Evolutionary conservation across 2,797 vertebrate species (phyloP).

Genomic region (Echeneis naucrates): DNA sequence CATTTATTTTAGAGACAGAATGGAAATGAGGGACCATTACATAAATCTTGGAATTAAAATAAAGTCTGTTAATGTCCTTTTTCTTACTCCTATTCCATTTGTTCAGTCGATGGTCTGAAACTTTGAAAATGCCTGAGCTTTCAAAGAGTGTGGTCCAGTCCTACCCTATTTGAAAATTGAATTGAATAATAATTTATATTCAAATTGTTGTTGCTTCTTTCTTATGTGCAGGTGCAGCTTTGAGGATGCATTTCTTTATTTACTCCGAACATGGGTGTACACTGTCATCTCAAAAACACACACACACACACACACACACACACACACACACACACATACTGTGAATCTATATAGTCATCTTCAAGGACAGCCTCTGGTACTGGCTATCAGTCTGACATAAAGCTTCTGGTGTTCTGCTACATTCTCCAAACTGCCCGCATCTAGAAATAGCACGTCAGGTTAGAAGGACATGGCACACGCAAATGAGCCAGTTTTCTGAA

Average conservation of each 20-base stretch:
- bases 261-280: neutral
- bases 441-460: constrained; percentile 11
- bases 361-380: constrained; percentile 35
- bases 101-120: neutral
- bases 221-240: too few species aligned
- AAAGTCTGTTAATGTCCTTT: neutral
- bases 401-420: neutral
- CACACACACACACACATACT: too few species aligned
- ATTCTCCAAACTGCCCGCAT: constrained; percentile 13
- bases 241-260: neutral
- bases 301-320: too few species aligned
- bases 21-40: neutral
- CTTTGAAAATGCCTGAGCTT: neutral
- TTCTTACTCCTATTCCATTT: neutral
- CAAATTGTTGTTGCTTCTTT: too few species aligned
- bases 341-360: neutral
- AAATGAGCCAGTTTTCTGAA: constrained; percentile 24
- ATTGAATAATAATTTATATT: too few species aligned
- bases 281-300: neutral
- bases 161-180: too few species aligned
- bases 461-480: constrained; percentile 13
- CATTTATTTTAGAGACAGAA: neutral
- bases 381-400: constrained; percentile 47
- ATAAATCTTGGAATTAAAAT: neutral
- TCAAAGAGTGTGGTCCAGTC: too few species aligned